Base-by-base conservation (phyloP, 2,797 vertebrate genomes). In the Megalops cyprinoides region DNA sequence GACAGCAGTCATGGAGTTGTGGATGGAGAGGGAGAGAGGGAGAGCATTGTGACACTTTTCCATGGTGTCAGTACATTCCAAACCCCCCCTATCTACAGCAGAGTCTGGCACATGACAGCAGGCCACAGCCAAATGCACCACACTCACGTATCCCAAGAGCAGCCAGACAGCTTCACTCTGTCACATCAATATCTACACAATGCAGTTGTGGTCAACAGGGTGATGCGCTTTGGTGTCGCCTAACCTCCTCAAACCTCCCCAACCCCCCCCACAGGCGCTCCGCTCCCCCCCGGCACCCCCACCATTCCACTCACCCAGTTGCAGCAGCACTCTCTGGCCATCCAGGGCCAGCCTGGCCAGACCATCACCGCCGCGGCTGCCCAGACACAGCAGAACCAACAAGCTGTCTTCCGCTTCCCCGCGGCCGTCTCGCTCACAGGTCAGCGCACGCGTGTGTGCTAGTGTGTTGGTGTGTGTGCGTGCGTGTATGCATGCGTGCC, bases 351-450 rank as follows among this genome's bases (percentile, higher is more conserved):
- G 92, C 93, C 94, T 85, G 92, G 93, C 86, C 92, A 92, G 88
- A 76, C 90, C 65, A 80, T 85, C 3, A 90, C 92, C 78, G 83
- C 87, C 39, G 84, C 92, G 81, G 74, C 84, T 12, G 31, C 83
- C 28, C 88, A 87, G 75, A 81, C 86, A 31, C 89, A 91, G 25
- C 93, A 93, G 93, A 92, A 91, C 88, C 93, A 95, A 81, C 93
- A 96, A 92, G 93, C 94, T 83, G 92, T 95, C 88, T 94, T 94
- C 91, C 93, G 90, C 88, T 95, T 97, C 86, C 95, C 95, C 84
- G 86, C 94, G 84, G 91, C 93, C 73, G 92, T 96, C 86, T 96
- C 92, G 44, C 93, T 96, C 90, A 90, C 95, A 94, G 94, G 93
- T 79, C 15, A 69, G 31, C 39, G 15, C 3, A 4, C 85, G 77